Conservation (phyloP, 2,113 vertebrate species). For the Cyprinodon brontotheroides region DNA sequence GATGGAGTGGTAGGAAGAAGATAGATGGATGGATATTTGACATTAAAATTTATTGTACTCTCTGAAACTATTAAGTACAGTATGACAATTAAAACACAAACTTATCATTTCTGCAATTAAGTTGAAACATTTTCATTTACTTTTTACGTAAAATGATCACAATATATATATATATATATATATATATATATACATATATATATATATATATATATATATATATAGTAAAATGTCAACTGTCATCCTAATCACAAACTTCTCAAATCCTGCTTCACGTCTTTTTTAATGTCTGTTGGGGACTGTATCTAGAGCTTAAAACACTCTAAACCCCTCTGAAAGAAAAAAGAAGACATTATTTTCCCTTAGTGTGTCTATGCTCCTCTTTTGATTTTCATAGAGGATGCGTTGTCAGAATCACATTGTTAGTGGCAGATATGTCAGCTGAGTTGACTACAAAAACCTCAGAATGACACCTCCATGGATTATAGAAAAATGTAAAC, state of each 20-base stretch:
- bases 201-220: too few relatives aligned
- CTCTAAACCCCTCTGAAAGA: constrained; percentile 56
- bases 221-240: not conserved
- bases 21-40: too few relatives aligned
- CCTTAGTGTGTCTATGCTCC: constrained; percentile 54
- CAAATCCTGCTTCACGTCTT: constrained; percentile 32
- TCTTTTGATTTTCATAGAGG: constrained; percentile 58
- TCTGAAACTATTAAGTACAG: not conserved
- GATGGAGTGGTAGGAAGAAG: too few relatives aligned
- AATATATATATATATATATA: too few relatives aligned
- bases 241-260: constrained; percentile 38
- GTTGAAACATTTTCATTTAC: not conserved
- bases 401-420: constrained; percentile 66
- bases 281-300: constrained; percentile 48
- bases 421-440: constrained; percentile 34
- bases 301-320: constrained; percentile 36
- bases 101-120: not conserved
- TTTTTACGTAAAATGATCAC: not conserved
- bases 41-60: too few relatives aligned
- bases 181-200: too few relatives aligned
- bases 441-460: constrained; percentile 38
- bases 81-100: not conserved
- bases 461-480: constrained; percentile 51
- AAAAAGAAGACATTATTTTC: constrained; percentile 63
- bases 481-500: constrained; percentile 39